Evolutionary conservation across 1,140 invertebrate genomes (phyloP).

Genomic region (Hestina assimilis): DNA sequence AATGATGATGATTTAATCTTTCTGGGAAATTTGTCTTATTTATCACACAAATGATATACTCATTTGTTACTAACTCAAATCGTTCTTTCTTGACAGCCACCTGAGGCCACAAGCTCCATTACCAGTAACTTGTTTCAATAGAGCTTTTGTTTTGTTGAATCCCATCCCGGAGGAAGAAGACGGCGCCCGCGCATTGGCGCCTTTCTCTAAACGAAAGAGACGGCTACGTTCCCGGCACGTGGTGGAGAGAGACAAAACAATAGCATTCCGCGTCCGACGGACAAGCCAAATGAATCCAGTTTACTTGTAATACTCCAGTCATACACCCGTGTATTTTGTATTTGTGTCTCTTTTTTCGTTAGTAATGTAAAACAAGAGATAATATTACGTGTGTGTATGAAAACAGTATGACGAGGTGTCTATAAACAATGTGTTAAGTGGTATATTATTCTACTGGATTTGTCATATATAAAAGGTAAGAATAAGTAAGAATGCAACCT

Average conservation of each 20-base stretch:
- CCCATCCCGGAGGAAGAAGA: slow-evolving; percentile 67
- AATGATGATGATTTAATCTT: no score
- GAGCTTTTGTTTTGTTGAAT: slow-evolving; percentile 69
- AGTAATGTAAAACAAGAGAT: slow-evolving; percentile 68
- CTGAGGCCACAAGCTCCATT: slow-evolving; percentile 54
- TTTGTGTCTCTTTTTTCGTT: slow-evolving; percentile 36
- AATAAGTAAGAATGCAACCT: slow-evolving; percentile 62
- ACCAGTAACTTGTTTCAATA: slow-evolving; percentile 69
- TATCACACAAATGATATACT: background rate
- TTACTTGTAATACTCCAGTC: slow-evolving; percentile 61
- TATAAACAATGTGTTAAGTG: slow-evolving; percentile 53
- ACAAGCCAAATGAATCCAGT: slow-evolving; percentile 68
- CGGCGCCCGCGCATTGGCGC: slow-evolving; percentile 72
- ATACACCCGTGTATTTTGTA: slow-evolving; percentile 51
- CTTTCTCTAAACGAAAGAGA: slow-evolving; percentile 63
- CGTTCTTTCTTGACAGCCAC: slow-evolving; percentile 47
- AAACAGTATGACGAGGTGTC: slow-evolving; percentile 44
- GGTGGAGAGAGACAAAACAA: slow-evolving; percentile 55
- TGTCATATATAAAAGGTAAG: slow-evolving; percentile 55
- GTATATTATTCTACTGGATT: slow-evolving; percentile 25
- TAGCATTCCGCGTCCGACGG: slow-evolving; percentile 65
- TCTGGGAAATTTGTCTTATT: background rate
- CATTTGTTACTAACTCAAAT: slow-evolving; percentile 10
- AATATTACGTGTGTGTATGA: slow-evolving; percentile 42
- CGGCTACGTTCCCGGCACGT: slow-evolving; percentile 9